phyloP scores from a whole-genome alignment of 2,113 vertebrate species.

The Thryonomys swinderianus region DNA sequence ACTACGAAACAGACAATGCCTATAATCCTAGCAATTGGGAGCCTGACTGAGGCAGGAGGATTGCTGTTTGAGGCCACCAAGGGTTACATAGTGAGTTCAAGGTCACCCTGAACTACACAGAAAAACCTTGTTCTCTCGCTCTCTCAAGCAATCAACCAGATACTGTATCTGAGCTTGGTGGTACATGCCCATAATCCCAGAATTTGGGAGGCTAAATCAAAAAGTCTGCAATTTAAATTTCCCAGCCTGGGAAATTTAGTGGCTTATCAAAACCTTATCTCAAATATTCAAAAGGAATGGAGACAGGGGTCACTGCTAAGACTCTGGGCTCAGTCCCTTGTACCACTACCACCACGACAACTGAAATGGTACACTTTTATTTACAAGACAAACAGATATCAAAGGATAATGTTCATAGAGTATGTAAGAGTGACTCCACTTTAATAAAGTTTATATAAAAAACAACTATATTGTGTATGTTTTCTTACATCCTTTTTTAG shows the following conservation, averaged over 20 bases:
- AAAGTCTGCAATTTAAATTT: no score
- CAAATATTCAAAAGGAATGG: no score
- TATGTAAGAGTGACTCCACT: neutral
- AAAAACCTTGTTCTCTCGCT: neutral
- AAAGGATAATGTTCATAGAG: neutral
- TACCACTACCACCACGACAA: neutral
- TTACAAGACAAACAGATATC: slow-evolving; percentile 6
- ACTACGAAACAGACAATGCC: no score
- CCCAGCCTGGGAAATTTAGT: no score
- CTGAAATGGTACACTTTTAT: neutral
- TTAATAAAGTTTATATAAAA: neutral
- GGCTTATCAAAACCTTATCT: no score
- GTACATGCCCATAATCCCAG: no score
- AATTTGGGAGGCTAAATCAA: no score
- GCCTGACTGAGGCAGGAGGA: neutral
- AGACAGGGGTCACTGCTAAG: no score
- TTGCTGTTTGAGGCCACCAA: neutral
- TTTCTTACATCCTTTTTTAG: neutral
- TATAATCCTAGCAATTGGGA: neutral
- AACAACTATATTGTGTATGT: no score
- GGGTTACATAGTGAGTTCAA: neutral
- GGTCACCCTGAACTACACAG: neutral
- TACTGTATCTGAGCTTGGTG: no score
- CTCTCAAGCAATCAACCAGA: no score
- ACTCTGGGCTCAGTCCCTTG: no score